Conservation (phyloP, 2,888 invertebrate species). For the Epinotia brunnichana region DNA sequence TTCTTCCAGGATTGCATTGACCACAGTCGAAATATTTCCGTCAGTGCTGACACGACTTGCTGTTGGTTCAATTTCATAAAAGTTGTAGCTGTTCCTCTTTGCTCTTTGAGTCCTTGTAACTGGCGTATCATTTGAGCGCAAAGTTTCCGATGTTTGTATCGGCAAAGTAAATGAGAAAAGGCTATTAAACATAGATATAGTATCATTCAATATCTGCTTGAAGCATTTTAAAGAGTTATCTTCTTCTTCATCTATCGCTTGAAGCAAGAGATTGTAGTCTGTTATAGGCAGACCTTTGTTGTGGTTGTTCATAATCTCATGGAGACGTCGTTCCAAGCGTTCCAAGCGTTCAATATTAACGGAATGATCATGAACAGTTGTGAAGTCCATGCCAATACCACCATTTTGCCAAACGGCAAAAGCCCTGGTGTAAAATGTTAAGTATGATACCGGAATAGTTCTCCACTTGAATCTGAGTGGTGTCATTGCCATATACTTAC, state of each 20-base stretch:
- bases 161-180: slow-evolving; percentile 50
- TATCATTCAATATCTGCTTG: slow-evolving; percentile 63
- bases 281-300: slow-evolving; percentile 67
- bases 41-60: neutral
- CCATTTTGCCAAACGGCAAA: slow-evolving; percentile 82
- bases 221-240: slow-evolving; percentile 61
- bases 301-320: slow-evolving; percentile 67
- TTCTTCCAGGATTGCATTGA: neutral
- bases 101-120: slow-evolving; percentile 57
- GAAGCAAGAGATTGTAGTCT: slow-evolving; percentile 61
- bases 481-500: slow-evolving; percentile 77
- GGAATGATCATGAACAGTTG: slow-evolving; percentile 57
- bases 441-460: slow-evolving; percentile 68
- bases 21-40: neutral
- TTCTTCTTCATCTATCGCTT: slow-evolving; percentile 62
- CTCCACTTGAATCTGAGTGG: slow-evolving; percentile 80
- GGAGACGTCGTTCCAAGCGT: slow-evolving; percentile 57
- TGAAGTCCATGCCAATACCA: slow-evolving; percentile 76
- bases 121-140: slow-evolving; percentile 45
- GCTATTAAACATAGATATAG: slow-evolving; percentile 59
- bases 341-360: slow-evolving; percentile 54
- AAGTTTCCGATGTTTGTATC: slow-evolving; percentile 45
- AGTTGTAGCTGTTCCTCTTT: slow-evolving; percentile 30
- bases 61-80: slow-evolving; percentile 13
- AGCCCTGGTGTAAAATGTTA: slow-evolving; percentile 80